Evolutionary conservation across 30 jellyfish, hydroid and myxozoan species (phyloP).

Genomic region (Haliclystus octoradiatus): DNA sequence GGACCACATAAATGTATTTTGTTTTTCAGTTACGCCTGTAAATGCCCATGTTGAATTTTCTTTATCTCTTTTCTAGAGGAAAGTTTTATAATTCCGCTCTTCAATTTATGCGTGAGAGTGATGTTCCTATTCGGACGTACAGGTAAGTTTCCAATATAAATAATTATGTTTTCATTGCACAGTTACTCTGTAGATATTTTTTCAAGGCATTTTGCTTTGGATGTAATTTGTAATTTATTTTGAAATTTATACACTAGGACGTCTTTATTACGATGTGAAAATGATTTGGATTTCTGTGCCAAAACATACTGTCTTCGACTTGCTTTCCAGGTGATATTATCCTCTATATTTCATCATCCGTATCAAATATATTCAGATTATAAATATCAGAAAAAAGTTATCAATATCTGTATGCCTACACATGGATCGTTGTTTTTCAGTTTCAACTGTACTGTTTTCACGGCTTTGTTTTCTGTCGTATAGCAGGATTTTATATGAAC

Average conservation of each 20-base stretch:
- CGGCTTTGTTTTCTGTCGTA: no score
- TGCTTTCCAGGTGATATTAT: slow-evolving; percentile 54
- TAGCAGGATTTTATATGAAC: no score
- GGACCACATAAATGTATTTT: no score
- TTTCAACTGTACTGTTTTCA: no score
- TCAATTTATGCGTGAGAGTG: neutral
- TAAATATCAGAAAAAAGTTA: no score
- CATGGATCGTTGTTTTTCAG: no score
- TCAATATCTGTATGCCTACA: no score
- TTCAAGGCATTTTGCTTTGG: neutral
- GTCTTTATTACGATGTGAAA: slow-evolving; percentile 57
- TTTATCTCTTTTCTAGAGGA: neutral
- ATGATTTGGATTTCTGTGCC: slow-evolving; percentile 75
- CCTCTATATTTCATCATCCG: neutral
- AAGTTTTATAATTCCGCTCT: neutral
- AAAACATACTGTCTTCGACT: slow-evolving; percentile 65
- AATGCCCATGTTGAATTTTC: no score
- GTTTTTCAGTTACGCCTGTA: no score
- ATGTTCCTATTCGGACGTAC: neutral
- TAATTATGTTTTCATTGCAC: neutral
- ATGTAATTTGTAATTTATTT: neutral
- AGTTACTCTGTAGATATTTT: neutral
- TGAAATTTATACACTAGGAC: slow-evolving; percentile 39
- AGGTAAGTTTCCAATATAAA: neutral
- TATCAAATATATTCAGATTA: neutral